Evolutionary conservation across 2,888 invertebrate species (phyloP), one percentile per base, ranked within the genome.

Genomic region (Acronicta psi): DNA sequence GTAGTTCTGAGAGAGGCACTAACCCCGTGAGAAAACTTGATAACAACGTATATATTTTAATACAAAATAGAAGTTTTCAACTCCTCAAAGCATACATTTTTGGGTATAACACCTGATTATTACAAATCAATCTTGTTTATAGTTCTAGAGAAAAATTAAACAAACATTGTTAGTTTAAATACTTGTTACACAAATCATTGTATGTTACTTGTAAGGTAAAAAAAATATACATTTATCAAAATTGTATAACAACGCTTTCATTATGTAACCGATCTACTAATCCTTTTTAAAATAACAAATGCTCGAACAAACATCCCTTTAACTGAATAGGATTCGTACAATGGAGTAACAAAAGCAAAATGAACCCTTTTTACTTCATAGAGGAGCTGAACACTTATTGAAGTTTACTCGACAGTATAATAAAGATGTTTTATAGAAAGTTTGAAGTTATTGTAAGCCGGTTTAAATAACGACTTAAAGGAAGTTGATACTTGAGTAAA

Each of bases 241-340:
- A 56, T 29, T 29, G 43, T 55, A 63, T 58, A 29, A 69, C 46
- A 62, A 50, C 38, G 38, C 47, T 14, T 59, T 49, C 16, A 67
- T 68, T 72, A 47, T 73, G 69, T 59, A 49, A 65, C 64, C 57
- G 44, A 75, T 65, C 46, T 37, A 58, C 53, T 76, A 75, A 76
- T 74, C 70, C 73, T 45, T 45, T 59, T 66, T 54, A 50, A 73
- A 69, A 66, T 63, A 60, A 62, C 61, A 68, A 68, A 65, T 58
- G 44, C 51, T 62, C 56, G 25, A 66, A 45, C 55, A 62, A 59
- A 70, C 68, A 56, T 67, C 64, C 49, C 41, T 69, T 54, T 9
- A 36, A 44, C 17, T 59, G 29, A 61, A 61, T 49, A 47, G 55
- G 41, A 55, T 40, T 45, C 47, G 47, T 56, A 69, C 53, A 73